phyloP scores from a whole-genome alignment of 2,113 vertebrate species.

The Mesocricetus auratus region DNA sequence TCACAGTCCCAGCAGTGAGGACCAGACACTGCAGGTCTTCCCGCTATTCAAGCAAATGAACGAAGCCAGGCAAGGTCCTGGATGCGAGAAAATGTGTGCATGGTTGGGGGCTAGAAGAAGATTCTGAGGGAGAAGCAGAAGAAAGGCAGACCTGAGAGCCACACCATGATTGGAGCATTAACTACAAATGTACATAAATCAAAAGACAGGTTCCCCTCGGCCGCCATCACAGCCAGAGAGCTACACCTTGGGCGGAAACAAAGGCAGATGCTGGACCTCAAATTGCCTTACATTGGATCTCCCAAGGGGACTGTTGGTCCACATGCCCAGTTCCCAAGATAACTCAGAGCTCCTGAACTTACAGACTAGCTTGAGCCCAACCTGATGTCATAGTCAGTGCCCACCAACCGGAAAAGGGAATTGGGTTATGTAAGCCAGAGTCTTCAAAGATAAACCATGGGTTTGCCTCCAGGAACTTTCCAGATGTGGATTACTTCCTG shows the following conservation, averaged over 20 bases:
- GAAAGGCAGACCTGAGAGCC: constrained; percentile 31
- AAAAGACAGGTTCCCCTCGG: neutral
- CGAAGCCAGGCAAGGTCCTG: neutral
- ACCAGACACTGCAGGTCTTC: neutral
- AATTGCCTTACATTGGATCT: neutral
- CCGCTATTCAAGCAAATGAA: neutral
- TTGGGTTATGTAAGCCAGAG: neutral
- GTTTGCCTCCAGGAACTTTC: neutral
- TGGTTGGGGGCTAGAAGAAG: neutral
- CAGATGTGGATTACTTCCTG: neutral
- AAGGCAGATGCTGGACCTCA: neutral
- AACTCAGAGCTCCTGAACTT: neutral
- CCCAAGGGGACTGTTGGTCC: neutral
- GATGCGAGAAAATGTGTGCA: neutral
- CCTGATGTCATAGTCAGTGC: neutral
- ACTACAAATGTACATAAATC: neutral
- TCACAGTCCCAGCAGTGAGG: neutral
- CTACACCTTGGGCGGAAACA: neutral
- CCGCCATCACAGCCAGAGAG: neutral
- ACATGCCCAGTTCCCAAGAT: neutral
- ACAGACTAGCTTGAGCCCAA: constrained; percentile 1
- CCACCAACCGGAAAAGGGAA: neutral
- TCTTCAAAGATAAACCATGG: neutral
- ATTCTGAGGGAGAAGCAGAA: constrained; percentile 18
- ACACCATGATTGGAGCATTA: neutral